phyloP scores from a whole-genome alignment of 2,888 invertebrate species.

The Zygogramma bicolorata region DNA sequence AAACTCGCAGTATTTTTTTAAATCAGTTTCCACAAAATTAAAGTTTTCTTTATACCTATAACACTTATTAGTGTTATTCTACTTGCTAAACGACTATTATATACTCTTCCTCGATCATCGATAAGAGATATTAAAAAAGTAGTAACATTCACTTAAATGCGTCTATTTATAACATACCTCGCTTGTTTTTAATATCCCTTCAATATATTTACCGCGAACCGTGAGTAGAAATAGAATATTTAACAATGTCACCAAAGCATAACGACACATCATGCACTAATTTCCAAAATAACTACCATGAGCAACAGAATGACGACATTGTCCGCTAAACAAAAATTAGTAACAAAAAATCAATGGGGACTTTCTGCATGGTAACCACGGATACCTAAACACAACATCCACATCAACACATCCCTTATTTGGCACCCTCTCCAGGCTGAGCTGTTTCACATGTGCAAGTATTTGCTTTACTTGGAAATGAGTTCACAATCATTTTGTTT shows the following conservation, averaged over 20 bases:
- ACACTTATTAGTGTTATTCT: too few species aligned
- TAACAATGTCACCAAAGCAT: conserved; percentile 16
- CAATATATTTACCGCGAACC: conserved; percentile 70
- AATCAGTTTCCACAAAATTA: too few species aligned
- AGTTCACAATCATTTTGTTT: too few species aligned
- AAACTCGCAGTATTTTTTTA: too few species aligned
- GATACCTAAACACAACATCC: background rate
- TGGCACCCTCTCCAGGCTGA: too few species aligned
- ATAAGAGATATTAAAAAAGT: too few species aligned
- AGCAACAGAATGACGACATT: background rate
- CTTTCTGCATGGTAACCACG: background rate
- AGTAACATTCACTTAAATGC: background rate
- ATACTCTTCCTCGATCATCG: too few species aligned
- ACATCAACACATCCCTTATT: background rate
- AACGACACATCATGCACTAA: conserved; percentile 6
- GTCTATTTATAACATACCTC: conserved; percentile 65
- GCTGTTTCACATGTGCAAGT: too few species aligned
- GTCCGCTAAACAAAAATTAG: background rate
- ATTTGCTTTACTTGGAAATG: too few species aligned
- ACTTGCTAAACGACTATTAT: too few species aligned
- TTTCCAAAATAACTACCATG: background rate
- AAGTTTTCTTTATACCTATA: too few species aligned
- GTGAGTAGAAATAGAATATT: background rate
- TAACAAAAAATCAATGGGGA: background rate
- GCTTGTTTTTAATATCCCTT: conserved; percentile 73